A percentile compares a stretch with the other conserved stretches of the same genome.
Evolutionary conservation across 92 coral and sea anemone genomes (phyloP).

Genomic region (Pocillopora grandis): DNA sequence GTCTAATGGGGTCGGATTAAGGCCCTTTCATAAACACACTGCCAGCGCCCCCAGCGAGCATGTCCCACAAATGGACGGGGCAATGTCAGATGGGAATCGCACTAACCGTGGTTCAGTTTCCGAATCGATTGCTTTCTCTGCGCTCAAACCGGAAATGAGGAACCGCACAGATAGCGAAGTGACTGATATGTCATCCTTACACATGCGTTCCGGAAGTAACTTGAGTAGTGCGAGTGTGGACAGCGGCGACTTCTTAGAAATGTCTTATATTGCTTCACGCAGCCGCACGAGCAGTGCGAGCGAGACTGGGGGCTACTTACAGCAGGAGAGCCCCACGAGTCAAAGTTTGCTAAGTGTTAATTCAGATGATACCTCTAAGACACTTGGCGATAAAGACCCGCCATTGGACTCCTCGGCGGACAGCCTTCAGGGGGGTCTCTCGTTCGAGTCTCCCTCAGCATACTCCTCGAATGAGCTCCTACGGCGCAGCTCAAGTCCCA

Average conservation of each 20-base stretch:
- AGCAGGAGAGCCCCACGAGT: slow-evolving; percentile 62
- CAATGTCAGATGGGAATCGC: slow-evolving; percentile 11
- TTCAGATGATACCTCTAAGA: slow-evolving; percentile 45
- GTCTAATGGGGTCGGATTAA: slow-evolving; percentile 17
- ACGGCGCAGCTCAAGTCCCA: slow-evolving; percentile 20
- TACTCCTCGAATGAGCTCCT: slow-evolving; percentile 3
- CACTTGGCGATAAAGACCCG: slow-evolving; percentile 36
- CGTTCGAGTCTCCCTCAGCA: slow-evolving; percentile 31
- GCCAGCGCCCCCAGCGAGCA: slow-evolving; percentile 28
- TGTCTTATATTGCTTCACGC: slow-evolving; percentile 36
- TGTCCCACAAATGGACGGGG: slow-evolving; percentile 24
- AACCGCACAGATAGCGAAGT: slow-evolving; percentile 44
- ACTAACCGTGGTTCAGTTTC: slow-evolving; percentile 9
- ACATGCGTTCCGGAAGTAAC: slow-evolving; percentile 70
- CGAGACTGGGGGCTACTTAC: slow-evolving; percentile 54
- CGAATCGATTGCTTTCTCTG: slow-evolving; percentile 2
- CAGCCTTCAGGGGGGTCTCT: slow-evolving; percentile 20
- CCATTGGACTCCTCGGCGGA: slow-evolving; percentile 33
- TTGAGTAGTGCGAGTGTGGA: slow-evolving; percentile 74
- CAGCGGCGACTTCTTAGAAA: slow-evolving; percentile 64
- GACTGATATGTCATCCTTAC: slow-evolving; percentile 45
- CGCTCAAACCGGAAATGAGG: slow-evolving; percentile 17
- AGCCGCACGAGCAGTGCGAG: slow-evolving; percentile 76
- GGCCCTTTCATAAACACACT: slow-evolving; percentile 45
- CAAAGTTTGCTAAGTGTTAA: slow-evolving; percentile 42